Evolutionary conservation across 2,113 vertebrate species (phyloP).

Genomic region (Geococcyx californianus): DNA sequence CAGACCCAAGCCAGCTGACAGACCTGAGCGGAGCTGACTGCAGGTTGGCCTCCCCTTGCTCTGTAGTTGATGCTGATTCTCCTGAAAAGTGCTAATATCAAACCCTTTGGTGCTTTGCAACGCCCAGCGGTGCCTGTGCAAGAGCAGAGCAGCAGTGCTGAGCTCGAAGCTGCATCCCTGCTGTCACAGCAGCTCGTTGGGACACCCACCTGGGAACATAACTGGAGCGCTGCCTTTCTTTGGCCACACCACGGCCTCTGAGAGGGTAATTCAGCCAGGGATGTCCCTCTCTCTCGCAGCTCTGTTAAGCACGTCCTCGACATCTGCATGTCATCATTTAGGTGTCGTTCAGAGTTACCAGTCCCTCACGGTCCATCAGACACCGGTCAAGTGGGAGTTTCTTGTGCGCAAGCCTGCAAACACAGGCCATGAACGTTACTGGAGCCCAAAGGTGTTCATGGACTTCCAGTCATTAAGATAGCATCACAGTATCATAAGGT

Average conservation of each 20-base stretch:
- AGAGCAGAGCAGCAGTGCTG: neutral
- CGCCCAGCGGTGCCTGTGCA: fast-evolving
- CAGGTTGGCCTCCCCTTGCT: neutral
- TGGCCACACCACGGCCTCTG: fast-evolving
- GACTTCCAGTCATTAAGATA: fast-evolving
- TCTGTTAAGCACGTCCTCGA: fast-evolving
- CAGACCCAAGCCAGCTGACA: neutral
- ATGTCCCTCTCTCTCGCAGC: neutral
- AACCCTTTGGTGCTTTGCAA: neutral
- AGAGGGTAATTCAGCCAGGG: neutral
- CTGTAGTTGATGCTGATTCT: fast-evolving
- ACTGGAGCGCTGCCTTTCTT: neutral
- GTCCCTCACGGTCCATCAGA: neutral
- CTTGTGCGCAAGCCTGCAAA: neutral
- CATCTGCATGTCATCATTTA: neutral
- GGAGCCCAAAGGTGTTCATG: neutral
- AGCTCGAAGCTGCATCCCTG: neutral
- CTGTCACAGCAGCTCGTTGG: neutral
- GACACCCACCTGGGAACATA: neutral
- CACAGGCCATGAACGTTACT: neutral
- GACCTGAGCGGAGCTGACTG: neutral
- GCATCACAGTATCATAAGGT: too few relatives aligned
- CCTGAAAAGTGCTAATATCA: neutral
- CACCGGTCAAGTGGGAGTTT: neutral
- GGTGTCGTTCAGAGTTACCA: neutral